Base-by-base conservation (phyloP, 2,113 vertebrate genomes). In the Euleptes europaea region DNA sequence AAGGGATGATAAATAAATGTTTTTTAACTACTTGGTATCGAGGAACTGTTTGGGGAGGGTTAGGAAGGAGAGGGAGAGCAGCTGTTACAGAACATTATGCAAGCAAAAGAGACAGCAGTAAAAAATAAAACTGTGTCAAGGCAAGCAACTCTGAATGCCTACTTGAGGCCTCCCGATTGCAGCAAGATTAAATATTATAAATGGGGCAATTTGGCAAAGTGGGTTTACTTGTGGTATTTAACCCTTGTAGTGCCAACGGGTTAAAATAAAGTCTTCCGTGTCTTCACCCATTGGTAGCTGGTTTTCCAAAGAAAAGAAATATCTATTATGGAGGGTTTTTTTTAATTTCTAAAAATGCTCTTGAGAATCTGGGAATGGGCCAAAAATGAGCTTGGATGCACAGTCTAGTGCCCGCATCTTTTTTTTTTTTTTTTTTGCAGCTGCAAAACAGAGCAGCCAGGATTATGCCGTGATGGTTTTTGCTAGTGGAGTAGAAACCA, bases 1-100 rank as follows among this genome's bases (percentile, higher is more conserved):
- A 40, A 85, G 82, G 90, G 93, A 97, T 97, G 93, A 95, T 96
- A 97, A 97, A 96, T 96, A 95, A 86, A 92, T 89, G 63, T 95
- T 96, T 97, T 97, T 97, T 96, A 97, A 97, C 96, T 96, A 96
- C 96, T 96, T 96, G 93, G 94, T 92, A 93, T 92, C 81, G 94
- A 88, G 91, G 95, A 94, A 94, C 86, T 69, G 72, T 47, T 89
- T 86, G 33, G 65, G 47, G 44, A 2, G 44, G 21, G 40, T 4
- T 28, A 26, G 66, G 40, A 13, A 54, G 84, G 84, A 91, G 84
- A 78, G 89, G 93, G 95, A 94, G 94, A 88, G 92, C 95, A 96
- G 94, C 94, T 96, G 95, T 93, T 95, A 88, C 47, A 84, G 91
- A 93, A 94, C 88, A 93, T 94, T 95, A 94, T 94, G 87, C 94